Conservation (phyloP, 2,797 vertebrate genomes). For the Sebastes oblongus region DNA sequence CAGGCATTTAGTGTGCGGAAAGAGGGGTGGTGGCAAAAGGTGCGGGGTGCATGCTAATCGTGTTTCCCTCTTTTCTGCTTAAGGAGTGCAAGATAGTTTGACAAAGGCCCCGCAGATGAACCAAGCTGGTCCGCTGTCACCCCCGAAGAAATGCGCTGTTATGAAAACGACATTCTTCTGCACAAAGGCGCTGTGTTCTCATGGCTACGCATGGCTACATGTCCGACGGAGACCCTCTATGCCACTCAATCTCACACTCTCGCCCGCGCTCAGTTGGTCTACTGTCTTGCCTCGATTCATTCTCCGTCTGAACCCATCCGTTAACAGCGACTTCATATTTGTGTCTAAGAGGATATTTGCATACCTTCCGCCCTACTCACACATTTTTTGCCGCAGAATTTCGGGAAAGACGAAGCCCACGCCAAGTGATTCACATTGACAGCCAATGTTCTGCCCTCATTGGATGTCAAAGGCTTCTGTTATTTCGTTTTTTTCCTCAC, state of each 20-base stretch:
- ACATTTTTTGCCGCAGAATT: constrained; percentile 63
- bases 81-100: constrained; percentile 68
- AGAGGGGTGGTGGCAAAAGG: constrained; percentile 66
- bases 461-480: constrained; percentile 46
- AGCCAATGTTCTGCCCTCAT: constrained; percentile 30
- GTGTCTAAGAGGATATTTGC: constrained; percentile 66
- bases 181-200: constrained; percentile 84
- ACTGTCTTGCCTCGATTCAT: constrained; percentile 57
- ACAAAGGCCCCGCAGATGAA: constrained; percentile 84
- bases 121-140: constrained; percentile 63
- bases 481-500: constrained; percentile 1
- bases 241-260: constrained; percentile 62
- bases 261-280: constrained; percentile 54
- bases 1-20: constrained; percentile 53
- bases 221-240: constrained; percentile 63
- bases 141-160: constrained; percentile 79
- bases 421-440: constrained; percentile 67
- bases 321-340: constrained; percentile 57
- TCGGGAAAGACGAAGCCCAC: constrained; percentile 57
- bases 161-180: constrained; percentile 84
- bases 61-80: constrained; percentile 57
- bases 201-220: constrained; percentile 65
- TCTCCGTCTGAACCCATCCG: constrained; percentile 31
- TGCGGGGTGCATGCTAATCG: constrained; percentile 81
- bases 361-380: constrained; percentile 73